A percentile compares a stretch with the other conserved stretches of the same genome.
Conservation (phyloP, 2,113 vertebrate genomes). For the Thamnaconus septentrionalis region DNA sequence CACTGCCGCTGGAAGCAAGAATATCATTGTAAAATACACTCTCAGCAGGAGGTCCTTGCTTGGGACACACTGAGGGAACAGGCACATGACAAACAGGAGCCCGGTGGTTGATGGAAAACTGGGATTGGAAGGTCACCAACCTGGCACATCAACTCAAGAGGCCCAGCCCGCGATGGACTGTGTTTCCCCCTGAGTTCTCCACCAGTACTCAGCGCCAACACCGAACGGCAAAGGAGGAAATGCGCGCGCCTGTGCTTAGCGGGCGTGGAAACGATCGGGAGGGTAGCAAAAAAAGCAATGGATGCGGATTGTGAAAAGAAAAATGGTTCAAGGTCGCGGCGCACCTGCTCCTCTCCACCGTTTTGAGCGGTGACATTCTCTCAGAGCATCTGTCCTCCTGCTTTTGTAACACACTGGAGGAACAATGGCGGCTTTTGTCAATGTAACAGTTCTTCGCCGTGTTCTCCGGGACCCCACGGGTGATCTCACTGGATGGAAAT, state of each 20-base stretch:
- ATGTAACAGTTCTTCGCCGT: conserved; percentile 4
- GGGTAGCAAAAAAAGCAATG: neutral
- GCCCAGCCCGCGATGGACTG: conserved; percentile 76
- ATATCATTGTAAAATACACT: conserved; percentile 99
- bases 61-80: conserved; percentile 97
- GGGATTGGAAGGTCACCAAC: conserved; percentile 94
- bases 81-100: conserved; percentile 91
- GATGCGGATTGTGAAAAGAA: neutral
- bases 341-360: neutral
- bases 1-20: conserved; percentile 66
- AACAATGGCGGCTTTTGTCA: conserved; percentile 36
- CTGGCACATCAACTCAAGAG: conserved; percentile 91
- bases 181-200: conserved; percentile 80
- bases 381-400: conserved; percentile 13
- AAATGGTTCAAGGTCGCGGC: neutral
- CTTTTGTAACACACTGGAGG: conserved; percentile 16
- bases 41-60: conserved; percentile 86
- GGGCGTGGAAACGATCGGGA: neutral
- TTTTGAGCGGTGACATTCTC: conserved; percentile 14
- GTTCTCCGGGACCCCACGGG: conserved; percentile 43
- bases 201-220: conserved; percentile 83
- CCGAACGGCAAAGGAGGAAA: conserved; percentile 65
- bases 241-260: too few relatives aligned
- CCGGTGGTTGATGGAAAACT: conserved; percentile 63
- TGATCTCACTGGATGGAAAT: conserved; percentile 29